These are phyloP conservation scores for Megaceryle maxima DNA, from an alignment of 2,113 vertebrate species.

Conservation along the genomic window DNA sequence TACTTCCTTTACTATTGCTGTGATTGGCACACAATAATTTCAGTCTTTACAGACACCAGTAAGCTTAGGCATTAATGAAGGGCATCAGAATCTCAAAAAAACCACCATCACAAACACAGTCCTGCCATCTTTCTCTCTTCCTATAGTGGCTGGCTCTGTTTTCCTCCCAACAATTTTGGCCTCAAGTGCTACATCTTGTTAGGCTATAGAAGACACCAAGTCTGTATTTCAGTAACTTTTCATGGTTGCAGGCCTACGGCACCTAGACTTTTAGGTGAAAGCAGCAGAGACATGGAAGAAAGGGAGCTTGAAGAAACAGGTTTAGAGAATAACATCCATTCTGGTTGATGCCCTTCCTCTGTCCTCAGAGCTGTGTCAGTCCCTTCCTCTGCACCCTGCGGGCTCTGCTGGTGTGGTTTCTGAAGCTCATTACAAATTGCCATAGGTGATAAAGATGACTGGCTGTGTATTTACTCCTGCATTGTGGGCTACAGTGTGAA, in stretches of 20 bases:
- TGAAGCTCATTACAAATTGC: not conserved
- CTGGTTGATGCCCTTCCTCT: not conserved
- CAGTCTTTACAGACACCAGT: not conserved
- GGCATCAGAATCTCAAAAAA: not conserved
- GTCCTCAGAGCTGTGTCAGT: not conserved
- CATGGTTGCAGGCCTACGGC: fast-evolving
- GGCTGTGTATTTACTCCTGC: not conserved
- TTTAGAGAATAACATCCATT: not conserved
- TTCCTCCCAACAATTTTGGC: not conserved
- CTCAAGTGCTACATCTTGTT: not conserved
- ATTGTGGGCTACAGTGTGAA: not conserved
- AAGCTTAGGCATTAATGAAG: not conserved
- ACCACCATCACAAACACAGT: not conserved
- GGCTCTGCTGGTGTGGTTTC: not conserved
- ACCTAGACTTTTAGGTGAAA: not conserved
- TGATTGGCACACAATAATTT: not conserved
- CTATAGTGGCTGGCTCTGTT: not conserved
- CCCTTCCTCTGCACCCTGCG: fast-evolving
- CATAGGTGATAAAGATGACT: not conserved
- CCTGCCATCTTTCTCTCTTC: not conserved
- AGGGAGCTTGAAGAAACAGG: not conserved
- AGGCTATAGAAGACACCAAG: not conserved
- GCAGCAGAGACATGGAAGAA: not conserved
- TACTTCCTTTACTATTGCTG: not conserved
- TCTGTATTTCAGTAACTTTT: not conserved